Evolutionary conservation across 2,888 invertebrate genomes (phyloP), one percentile per base, ranked within the genome.

Genomic region (Trichogramma dendrolimi): DNA sequence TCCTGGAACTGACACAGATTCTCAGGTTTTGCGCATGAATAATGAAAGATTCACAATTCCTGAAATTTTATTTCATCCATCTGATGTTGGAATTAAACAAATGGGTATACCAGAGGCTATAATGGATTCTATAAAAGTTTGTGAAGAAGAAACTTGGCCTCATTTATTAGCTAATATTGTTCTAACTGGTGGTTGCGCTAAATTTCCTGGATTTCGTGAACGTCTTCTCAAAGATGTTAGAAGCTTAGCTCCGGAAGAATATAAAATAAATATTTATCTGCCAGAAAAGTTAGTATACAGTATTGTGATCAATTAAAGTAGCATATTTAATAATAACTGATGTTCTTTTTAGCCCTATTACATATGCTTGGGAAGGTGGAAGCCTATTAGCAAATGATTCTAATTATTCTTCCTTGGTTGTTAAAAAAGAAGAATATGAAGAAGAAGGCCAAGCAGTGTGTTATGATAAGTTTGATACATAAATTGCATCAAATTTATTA

Each of bases 21-120:
- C 87, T 70, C 92, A 96, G 83, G 87, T 90, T 14, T 83, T 99
- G 47, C 81, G 91, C 48, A 81, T 99, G 71, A 94, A 92, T 79
- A 96, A 95, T 73, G 99, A 99, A 80, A 81, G 98, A 54, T 97
- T 99, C 77, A 85, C 92, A 0, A 90, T 98, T 53, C 98, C 99
- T 0, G 99, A 99, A 80, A 82, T 98, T 3, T 80, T 99, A 4
- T 97, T 99, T 75, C 87, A 91, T 74, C 99, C 99, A 0, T 92
- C 93, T 1, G 96, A 98, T 77, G 90, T 98, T 46, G 96, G 95
- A 0, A 91, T 99, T 65, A 86, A 87, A 58, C 88, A 83, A 80
- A 94, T 95, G 87, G 99, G 99, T 0, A 88, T 99, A 64, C 85
- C 92, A 0, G 96, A 98, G 82, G 90, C 93, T 0, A 86, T 96